Conservation (phyloP, 1,140 invertebrate species). For the Drosophila sturtevanti region DNA sequence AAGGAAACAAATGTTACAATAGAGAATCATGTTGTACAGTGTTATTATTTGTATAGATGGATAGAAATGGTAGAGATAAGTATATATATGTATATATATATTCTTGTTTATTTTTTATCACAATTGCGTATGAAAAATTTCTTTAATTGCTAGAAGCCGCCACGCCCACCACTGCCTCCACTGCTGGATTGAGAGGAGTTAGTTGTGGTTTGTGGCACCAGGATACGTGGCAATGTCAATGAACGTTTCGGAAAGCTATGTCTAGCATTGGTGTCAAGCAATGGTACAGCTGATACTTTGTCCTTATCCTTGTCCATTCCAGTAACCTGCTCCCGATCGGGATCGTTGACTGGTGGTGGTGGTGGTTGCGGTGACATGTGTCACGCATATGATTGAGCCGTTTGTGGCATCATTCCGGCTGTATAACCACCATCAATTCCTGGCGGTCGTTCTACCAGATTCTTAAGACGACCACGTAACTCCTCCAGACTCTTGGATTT, state of each 20-base stretch:
- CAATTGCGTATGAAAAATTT: slow-evolving; percentile 83
- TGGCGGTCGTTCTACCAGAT: slow-evolving; percentile 89
- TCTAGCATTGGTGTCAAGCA: slow-evolving; percentile 19
- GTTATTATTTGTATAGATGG: too few species aligned
- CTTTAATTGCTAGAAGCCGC: slow-evolving; percentile 82
- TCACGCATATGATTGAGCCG: slow-evolving; percentile 82
- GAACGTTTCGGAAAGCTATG: slow-evolving; percentile 70
- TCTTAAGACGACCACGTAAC: slow-evolving; percentile 90
- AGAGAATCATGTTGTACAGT: slow-evolving; percentile 49
- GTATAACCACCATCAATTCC: slow-evolving; percentile 57
- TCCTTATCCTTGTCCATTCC: background rate
- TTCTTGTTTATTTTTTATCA: slow-evolving; percentile 75
- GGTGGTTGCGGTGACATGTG: slow-evolving; percentile 53
- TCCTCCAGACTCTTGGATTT: slow-evolving; percentile 95
- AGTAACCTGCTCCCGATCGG: background rate
- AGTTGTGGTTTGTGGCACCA: slow-evolving; percentile 55
- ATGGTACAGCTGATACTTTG: background rate
- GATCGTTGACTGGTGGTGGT: slow-evolving; percentile 8
- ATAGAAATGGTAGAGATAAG: slow-evolving; percentile 7
- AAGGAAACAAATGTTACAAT: slow-evolving; percentile 80
- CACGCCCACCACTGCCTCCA: slow-evolving; percentile 48
- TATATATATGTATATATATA: background rate
- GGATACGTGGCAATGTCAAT: slow-evolving; percentile 69
- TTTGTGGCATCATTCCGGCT: slow-evolving; percentile 70
- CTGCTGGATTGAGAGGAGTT: slow-evolving; percentile 31